Base-by-base conservation (phyloP, 2,888 invertebrate genomes). In the Steinernema carpocapsae region DNA sequence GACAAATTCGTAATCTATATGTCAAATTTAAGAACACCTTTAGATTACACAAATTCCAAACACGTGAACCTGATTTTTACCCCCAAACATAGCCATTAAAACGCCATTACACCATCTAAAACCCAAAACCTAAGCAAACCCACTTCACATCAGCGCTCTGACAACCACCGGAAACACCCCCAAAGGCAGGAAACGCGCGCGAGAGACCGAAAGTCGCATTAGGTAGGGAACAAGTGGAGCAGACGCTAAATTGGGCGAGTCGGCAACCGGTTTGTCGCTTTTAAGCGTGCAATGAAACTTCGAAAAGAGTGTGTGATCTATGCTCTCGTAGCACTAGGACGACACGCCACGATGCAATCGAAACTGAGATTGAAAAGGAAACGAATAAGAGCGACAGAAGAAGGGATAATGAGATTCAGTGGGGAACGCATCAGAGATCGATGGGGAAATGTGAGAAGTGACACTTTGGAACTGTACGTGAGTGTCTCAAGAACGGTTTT, bases 221-320 rank as follows among this genome's bases (percentile, higher is more conserved):
- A 64, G 32, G 64, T 12, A 29, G 52, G 6, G 52, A 10, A 14
- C 17, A 14, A 2, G 56, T 56, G 6, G 56, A 26, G 56, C 22
- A 22, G 17, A 26, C 14, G 64, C 64, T 64, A 64, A 26, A 64
- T 32, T 37, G 32, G 37, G 64, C 29, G 64, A 29, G 26, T 22
- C 64, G 64, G 26, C 64, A 32, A 64, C 64, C 64, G 64, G 64
- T 64, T 64, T 64, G 64, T 17, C 37, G 37, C 64, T 32, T 32
- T 64, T 17, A 32, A 64, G 19, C 64, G 64, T 32, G 26, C 29
- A 64, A 1, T 32, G 56, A 56, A 56, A 56, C 56, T 37, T 10
- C 10, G 12, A 64, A 64, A 64, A 32, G 10, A 32, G 32, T 17
- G 26, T 29, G 64, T 3, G 64, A 64, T 29, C 64, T 29, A 14